These are phyloP conservation scores for Pheosia gnoma DNA, from an alignment of 2,888 invertebrate genomes.

Conservation along the genomic window DNA sequence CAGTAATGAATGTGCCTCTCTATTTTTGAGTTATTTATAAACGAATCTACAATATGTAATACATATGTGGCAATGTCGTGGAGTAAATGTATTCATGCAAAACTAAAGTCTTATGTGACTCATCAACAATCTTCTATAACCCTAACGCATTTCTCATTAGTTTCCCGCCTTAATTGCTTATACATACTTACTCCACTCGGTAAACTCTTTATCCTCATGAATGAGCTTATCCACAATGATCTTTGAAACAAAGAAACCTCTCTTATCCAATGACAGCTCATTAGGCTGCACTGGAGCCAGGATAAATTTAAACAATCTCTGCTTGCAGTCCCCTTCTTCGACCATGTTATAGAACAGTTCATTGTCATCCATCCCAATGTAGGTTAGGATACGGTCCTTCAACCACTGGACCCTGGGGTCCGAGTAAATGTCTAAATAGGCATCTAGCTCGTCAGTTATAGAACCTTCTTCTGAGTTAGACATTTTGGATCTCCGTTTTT, in stretches of 20 bases:
- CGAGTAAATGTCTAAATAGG: slow-evolving; percentile 46
- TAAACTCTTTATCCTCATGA: slow-evolving; percentile 88
- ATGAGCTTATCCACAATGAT: slow-evolving; percentile 88
- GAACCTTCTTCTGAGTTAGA: slow-evolving; percentile 10
- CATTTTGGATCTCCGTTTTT: neutral
- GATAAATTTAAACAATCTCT: slow-evolving; percentile 59
- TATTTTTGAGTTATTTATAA: no score
- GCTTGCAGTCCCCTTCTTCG: slow-evolving; percentile 78
- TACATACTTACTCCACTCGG: slow-evolving; percentile 87
- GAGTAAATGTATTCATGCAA: no score
- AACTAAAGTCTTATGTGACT: no score
- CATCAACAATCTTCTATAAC: no score
- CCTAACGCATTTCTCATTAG: no score
- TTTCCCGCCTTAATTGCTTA: no score
- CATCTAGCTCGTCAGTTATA: slow-evolving; percentile 22
- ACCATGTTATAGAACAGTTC: slow-evolving; percentile 85
- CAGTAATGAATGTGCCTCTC: no score
- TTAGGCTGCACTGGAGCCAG: slow-evolving; percentile 54
- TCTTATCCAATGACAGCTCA: slow-evolving; percentile 77
- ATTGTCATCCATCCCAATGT: slow-evolving; percentile 82
- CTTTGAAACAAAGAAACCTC: slow-evolving; percentile 87
- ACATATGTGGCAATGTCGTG: no score
- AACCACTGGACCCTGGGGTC: slow-evolving; percentile 89
- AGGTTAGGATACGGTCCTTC: slow-evolving; percentile 84
- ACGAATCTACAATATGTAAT: no score